These are phyloP conservation scores for Gnathochromis pfefferi DNA, from an alignment of 2,113 vertebrate species.

Conservation along the genomic window DNA sequence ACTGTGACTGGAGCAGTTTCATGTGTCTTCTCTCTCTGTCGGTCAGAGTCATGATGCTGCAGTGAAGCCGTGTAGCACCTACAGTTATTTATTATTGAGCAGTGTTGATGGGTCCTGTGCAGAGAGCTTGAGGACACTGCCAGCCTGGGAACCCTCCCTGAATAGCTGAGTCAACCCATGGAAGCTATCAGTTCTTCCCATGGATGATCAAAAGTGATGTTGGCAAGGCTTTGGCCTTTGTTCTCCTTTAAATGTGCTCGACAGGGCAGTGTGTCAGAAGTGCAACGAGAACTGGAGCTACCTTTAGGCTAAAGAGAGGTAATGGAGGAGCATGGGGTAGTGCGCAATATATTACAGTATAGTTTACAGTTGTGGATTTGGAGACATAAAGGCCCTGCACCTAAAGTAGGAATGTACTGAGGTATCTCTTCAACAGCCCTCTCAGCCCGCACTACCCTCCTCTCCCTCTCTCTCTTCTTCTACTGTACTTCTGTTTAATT, in stretches of 20 bases:
- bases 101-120: slow-evolving; percentile 9
- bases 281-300: neutral
- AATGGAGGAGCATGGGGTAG: neutral
- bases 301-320: neutral
- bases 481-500: slow-evolving; percentile 43
- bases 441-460: neutral
- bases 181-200: neutral
- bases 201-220: slow-evolving; percentile 4
- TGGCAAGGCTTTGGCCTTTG: neutral
- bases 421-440: neutral
- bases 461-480: neutral
- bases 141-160: neutral
- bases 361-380: neutral
- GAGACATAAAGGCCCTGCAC: neutral
- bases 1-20: neutral
- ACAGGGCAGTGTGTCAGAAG: neutral
- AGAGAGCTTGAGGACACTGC: neutral
- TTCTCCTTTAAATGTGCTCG: slow-evolving; percentile 1
- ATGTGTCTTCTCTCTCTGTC: neutral
- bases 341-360: neutral
- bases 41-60: slow-evolving; percentile 1
- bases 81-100: slow-evolving; percentile 24
- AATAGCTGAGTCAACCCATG: slow-evolving; percentile 3
- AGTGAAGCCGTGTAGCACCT: neutral
- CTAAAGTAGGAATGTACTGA: neutral